These are phyloP conservation scores for Patagioenas fasciata DNA, from an alignment of 2,113 vertebrate species.

Conservation along the genomic window DNA sequence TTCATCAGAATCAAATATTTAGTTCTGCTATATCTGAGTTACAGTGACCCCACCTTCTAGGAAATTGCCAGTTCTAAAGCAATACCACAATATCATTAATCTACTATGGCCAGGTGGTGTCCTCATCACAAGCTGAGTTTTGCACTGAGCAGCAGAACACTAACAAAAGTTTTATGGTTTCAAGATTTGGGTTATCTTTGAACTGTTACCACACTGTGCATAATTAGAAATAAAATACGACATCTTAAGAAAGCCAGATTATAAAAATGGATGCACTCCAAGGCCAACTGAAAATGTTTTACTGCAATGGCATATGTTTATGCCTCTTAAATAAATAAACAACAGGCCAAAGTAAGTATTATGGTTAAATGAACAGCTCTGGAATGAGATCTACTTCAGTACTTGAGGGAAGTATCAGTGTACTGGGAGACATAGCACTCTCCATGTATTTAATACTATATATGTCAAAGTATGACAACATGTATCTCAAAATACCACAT, in stretches of 20 bases:
- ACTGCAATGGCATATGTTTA: background rate
- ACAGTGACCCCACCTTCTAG: background rate
- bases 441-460: accelerated
- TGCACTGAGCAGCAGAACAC: background rate
- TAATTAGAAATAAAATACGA: background rate
- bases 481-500: background rate
- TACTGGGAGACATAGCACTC: background rate
- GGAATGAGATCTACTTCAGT: background rate
- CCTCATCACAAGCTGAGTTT: background rate
- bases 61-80: background rate
- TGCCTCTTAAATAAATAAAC: background rate
- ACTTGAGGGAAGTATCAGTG: background rate
- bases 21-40: background rate
- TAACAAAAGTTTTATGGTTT: background rate
- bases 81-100: background rate
- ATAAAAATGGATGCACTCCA: background rate
- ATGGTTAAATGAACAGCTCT: background rate
- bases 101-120: background rate
- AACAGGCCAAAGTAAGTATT: background rate
- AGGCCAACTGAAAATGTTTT: background rate
- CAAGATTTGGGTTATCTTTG: background rate
- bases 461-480: background rate
- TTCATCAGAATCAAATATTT: background rate
- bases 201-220: background rate
- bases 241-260: background rate